Evolutionary conservation across 2,113 vertebrate species (phyloP).

Genomic region (Manacus vitellinus): DNA sequence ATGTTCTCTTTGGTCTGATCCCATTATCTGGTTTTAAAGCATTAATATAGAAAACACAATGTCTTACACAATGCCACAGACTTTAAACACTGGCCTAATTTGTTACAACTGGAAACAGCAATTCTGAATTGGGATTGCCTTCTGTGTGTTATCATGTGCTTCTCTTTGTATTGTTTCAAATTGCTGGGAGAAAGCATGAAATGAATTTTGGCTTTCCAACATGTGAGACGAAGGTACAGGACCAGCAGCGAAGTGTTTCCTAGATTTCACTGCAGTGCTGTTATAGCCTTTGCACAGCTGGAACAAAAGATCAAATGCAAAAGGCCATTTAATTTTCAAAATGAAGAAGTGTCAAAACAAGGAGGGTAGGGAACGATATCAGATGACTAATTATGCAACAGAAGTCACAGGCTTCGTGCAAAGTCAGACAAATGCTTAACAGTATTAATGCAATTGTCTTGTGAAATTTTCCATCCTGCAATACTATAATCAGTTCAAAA

Average conservation of each 20-base stretch:
- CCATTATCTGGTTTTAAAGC: not conserved
- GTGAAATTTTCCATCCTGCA: not conserved
- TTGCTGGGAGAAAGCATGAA: not conserved
- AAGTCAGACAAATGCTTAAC: not conserved
- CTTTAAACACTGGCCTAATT: not conserved
- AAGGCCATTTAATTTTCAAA: not conserved
- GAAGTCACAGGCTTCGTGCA: not conserved
- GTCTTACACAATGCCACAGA: not conserved
- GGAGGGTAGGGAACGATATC: not conserved
- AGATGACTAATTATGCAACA: slow-evolving; percentile 20
- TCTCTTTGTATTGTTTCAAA: not conserved
- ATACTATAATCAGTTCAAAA: not conserved
- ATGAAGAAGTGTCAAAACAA: not conserved
- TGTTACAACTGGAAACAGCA: not conserved
- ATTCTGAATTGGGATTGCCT: not conserved
- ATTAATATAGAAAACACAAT: not conserved
- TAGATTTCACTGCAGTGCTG: not conserved
- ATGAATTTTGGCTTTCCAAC: not conserved
- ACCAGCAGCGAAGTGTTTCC: not conserved
- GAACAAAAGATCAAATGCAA: not conserved
- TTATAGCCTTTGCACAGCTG: not conserved
- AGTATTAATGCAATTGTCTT: not conserved
- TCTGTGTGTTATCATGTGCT: not conserved
- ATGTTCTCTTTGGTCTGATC: not conserved
- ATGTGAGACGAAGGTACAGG: fast-evolving